Conservation (phyloP, 2,797 vertebrate species). For the Allobates femoralis region DNA sequence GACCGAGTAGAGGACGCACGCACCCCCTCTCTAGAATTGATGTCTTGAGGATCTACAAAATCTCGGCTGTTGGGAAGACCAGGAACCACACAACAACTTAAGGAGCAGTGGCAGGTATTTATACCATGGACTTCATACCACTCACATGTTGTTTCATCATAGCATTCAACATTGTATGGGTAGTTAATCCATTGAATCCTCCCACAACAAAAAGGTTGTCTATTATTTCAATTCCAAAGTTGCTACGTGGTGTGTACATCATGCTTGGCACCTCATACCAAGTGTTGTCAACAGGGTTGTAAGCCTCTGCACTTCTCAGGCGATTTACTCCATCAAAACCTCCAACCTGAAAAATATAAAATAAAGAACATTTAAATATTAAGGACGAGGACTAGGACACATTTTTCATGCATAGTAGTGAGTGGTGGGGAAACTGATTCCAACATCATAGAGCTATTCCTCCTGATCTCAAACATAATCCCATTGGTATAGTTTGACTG, state of each 20-base stretch:
- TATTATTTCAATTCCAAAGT: conserved; percentile 85
- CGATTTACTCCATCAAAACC: no score
- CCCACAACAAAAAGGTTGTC: conserved; percentile 76
- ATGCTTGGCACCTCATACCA: conserved; percentile 75
- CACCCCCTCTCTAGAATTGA: no score
- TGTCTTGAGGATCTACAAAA: conserved; percentile 67
- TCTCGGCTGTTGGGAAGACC: conserved; percentile 75
- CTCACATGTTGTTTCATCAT: conserved; percentile 69
- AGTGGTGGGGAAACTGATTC: no score
- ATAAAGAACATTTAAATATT: no score
- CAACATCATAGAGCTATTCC: no score
- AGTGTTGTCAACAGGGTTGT: conserved; percentile 73
- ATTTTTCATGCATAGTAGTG: no score
- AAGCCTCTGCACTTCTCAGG: conserved; percentile 78
- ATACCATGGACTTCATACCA: conserved; percentile 77
- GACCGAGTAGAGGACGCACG: no score
- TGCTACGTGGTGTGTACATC: conserved; percentile 85
- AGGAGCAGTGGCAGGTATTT: conserved; percentile 77
- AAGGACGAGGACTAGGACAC: no score
- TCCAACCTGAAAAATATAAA: no score
- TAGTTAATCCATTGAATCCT: conserved; percentile 74
- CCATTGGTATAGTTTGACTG: no score
- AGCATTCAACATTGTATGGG: conserved; percentile 76
- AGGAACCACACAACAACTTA: conserved; percentile 84
- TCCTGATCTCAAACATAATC: no score